Conservation (phyloP, 2,888 invertebrate genomes). For the Sesia apiformis region DNA sequence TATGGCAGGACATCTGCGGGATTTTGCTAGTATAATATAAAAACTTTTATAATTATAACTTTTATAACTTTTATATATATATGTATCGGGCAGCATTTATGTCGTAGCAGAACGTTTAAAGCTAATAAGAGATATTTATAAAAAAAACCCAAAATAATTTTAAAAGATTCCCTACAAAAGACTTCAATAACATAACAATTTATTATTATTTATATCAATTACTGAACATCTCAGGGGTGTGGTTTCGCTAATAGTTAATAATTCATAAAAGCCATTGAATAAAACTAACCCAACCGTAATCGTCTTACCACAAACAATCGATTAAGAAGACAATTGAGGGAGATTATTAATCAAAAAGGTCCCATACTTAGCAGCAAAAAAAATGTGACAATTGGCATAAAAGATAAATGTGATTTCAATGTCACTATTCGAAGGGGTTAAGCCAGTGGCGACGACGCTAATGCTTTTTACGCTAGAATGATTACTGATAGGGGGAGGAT, state of each 20-base stretch:
- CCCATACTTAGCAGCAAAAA: neutral
- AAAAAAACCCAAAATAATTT: no score
- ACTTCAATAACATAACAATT: neutral
- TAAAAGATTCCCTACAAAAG: no score
- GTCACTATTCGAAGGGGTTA: slow-evolving; percentile 34
- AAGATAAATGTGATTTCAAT: slow-evolving; percentile 37
- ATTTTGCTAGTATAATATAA: no score
- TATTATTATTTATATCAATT: neutral
- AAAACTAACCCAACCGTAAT: slow-evolving; percentile 40
- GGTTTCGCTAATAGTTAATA: slow-evolving; percentile 22
- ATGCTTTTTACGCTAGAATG: slow-evolving; percentile 47
- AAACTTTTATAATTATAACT: no score
- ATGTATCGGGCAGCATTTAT: no score
- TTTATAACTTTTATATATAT: no score
- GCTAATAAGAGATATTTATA: no score
- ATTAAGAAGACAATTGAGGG: slow-evolving; percentile 31
- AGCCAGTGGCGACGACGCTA: slow-evolving; percentile 36
- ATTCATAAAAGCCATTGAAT: slow-evolving; percentile 9
- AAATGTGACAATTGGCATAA: slow-evolving; percentile 25
- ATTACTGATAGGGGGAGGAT: slow-evolving; percentile 33
- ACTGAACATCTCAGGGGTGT: slow-evolving; percentile 39
- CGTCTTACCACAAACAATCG: slow-evolving; percentile 48
- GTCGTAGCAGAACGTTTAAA: no score
- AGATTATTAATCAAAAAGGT: slow-evolving; percentile 42
- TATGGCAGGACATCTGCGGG: no score